These are phyloP conservation scores for Gambusia holbrooki DNA, from an alignment of 2,113 vertebrate species.

Conservation along the genomic window DNA sequence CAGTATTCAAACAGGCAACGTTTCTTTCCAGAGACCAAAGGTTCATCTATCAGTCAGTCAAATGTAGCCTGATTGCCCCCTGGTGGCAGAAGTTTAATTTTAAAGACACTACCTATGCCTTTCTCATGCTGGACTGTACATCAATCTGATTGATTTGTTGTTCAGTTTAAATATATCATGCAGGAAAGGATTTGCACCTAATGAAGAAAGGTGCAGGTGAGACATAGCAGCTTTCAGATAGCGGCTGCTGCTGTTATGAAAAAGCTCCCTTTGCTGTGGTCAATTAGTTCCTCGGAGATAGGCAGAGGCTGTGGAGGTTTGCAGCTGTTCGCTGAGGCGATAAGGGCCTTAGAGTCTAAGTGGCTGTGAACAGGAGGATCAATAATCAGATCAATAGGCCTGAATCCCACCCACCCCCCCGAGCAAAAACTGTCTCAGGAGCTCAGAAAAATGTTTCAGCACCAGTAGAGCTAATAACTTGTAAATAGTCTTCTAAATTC, in stretches of 20 bases:
- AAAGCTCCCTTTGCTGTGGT: constrained; percentile 41
- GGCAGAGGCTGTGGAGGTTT: constrained; percentile 36
- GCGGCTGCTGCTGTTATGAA: constrained; percentile 28
- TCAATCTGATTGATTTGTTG: constrained; percentile 30
- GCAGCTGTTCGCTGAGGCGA: constrained; percentile 44
- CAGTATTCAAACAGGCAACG: not conserved
- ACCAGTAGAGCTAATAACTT: constrained; percentile 37
- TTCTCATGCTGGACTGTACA: constrained; percentile 9
- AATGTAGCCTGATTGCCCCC: constrained; percentile 62
- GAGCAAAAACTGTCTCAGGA: constrained; percentile 43
- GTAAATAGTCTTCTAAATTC: constrained; percentile 27
- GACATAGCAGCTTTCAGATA: constrained; percentile 26
- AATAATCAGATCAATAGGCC: constrained; percentile 62
- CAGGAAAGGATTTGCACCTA: constrained; percentile 27
- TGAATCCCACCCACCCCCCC: constrained; percentile 49
- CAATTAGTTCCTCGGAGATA: constrained; percentile 38
- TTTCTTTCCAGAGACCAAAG: not conserved
- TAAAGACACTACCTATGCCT: constrained; percentile 1
- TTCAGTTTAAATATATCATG: constrained; percentile 21
- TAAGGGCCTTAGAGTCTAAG: constrained; percentile 69
- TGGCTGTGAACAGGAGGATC: constrained; percentile 69
- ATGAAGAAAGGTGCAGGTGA: constrained; percentile 6
- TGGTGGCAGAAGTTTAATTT: constrained; percentile 51
- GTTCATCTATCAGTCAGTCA: not conserved
- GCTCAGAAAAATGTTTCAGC: constrained; percentile 41